phyloP scores from a whole-genome alignment of 2,113 vertebrate species.

The Sigmodon hispidus region DNA sequence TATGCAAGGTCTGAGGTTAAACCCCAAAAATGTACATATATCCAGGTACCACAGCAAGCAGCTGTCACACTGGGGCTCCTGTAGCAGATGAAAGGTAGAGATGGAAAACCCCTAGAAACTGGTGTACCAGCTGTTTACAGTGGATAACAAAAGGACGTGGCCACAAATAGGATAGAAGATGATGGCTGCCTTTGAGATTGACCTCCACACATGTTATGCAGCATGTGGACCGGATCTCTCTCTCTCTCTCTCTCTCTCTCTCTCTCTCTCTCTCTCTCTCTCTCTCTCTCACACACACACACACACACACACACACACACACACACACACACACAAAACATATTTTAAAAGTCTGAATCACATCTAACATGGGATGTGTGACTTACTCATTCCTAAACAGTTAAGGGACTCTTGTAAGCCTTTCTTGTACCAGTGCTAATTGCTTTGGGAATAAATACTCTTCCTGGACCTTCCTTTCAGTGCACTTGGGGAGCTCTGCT shows the following conservation, averaged over 20 bases:
- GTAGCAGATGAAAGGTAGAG: neutral
- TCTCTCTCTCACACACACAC: neutral
- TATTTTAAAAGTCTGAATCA: neutral
- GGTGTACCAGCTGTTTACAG: neutral
- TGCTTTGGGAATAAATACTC: constrained; percentile 41
- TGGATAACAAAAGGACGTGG: neutral
- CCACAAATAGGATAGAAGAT: neutral
- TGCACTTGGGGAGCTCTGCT: constrained; percentile 79
- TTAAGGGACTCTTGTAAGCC: constrained; percentile 46
- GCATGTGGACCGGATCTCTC: neutral
- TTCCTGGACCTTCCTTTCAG: neutral
- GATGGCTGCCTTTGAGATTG: neutral
- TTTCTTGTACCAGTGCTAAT: neutral
- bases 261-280: neutral
- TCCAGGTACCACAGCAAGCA: neutral
- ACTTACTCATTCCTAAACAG: constrained; percentile 38
- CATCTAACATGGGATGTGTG: constrained; percentile 76
- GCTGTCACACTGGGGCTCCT: neutral
- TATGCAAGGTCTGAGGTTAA: neutral
- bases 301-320: neutral
- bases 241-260: neutral
- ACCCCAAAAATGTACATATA: neutral
- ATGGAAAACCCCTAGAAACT: neutral
- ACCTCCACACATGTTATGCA: too few species aligned
- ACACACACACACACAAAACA: neutral